Conservation (phyloP, 35 echinoderm and acorn worm species). For the Holothuria glaberrima region DNA sequence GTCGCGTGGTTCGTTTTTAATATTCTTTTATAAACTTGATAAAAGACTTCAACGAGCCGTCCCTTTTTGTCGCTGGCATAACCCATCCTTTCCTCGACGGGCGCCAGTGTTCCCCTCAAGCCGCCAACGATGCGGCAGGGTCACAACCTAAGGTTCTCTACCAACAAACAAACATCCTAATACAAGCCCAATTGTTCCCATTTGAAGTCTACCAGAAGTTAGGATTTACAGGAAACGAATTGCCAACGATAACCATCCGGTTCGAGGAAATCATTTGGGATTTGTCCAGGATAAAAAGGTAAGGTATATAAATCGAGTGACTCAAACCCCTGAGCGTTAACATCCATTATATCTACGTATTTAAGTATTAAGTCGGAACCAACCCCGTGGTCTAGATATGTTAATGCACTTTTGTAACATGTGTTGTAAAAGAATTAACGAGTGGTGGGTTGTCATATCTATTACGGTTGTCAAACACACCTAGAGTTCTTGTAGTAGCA, state of each 20-base stretch:
- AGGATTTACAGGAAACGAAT: constrained; percentile 25
- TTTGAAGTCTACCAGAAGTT: constrained; percentile 43
- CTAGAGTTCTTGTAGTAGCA: background rate
- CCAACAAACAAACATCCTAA: constrained; percentile 50
- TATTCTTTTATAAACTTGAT: constrained; percentile 23
- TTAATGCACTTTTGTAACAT: constrained; percentile 46
- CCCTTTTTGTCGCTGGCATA: too few species aligned
- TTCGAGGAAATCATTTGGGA: constrained; percentile 33
- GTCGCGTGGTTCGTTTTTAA: background rate
- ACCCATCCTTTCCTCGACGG: constrained; percentile 36
- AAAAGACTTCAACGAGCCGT: constrained; percentile 14
- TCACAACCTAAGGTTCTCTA: constrained; percentile 29
- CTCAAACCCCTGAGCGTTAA: background rate
- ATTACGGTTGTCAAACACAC: constrained; percentile 2
- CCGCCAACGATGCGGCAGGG: constrained; percentile 42
- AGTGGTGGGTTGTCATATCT: background rate
- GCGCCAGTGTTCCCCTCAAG: constrained; percentile 19
- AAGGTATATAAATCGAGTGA: constrained; percentile 1
- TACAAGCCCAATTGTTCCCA: constrained; percentile 45
- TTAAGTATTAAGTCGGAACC: too few species aligned
- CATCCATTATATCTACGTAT: too few species aligned
- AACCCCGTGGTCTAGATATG: constrained; percentile 14
- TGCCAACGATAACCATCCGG: constrained; percentile 36
- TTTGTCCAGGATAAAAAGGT: background rate
- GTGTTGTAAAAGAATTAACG: constrained; percentile 35